Conservation (phyloP, 2,113 vertebrate genomes). For the Tachuris rubrigastra region DNA sequence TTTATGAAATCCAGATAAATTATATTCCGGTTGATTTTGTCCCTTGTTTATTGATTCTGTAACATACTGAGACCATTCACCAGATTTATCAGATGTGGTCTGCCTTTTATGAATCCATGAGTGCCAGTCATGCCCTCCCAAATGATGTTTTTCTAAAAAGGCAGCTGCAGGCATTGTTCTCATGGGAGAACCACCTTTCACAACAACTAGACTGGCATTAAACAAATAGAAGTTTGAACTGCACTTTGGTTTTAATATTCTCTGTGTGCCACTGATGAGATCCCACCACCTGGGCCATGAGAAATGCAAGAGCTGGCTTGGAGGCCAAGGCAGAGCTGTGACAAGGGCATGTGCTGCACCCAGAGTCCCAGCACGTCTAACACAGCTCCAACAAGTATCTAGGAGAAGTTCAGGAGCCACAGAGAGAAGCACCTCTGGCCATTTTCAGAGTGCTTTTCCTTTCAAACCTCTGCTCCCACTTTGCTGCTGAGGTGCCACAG, state of each 20-base stretch:
- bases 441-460: not conserved
- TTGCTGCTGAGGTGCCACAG: not conserved
- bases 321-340: not conserved
- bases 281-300: not conserved
- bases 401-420: not conserved
- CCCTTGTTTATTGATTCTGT: constrained; percentile 51
- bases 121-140: constrained; percentile 20
- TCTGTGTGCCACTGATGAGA: not conserved
- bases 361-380: not conserved
- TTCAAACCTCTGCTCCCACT: not conserved
- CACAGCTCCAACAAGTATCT: not conserved
- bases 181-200: not conserved
- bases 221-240: not conserved
- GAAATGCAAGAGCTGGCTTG: not conserved
- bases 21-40: constrained; percentile 44
- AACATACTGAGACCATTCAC: constrained; percentile 33
- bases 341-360: not conserved
- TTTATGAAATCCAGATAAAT: constrained; percentile 52
- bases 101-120: not conserved
- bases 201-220: not conserved
- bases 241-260: not conserved
- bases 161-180: constrained; percentile 36
- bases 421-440: not conserved
- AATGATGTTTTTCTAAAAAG: not conserved
- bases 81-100: constrained; percentile 33